Evolutionary conservation across 1,140 invertebrate genomes (phyloP), one percentile per base, ranked within the genome.

Genomic region (Gerris buenoi): DNA sequence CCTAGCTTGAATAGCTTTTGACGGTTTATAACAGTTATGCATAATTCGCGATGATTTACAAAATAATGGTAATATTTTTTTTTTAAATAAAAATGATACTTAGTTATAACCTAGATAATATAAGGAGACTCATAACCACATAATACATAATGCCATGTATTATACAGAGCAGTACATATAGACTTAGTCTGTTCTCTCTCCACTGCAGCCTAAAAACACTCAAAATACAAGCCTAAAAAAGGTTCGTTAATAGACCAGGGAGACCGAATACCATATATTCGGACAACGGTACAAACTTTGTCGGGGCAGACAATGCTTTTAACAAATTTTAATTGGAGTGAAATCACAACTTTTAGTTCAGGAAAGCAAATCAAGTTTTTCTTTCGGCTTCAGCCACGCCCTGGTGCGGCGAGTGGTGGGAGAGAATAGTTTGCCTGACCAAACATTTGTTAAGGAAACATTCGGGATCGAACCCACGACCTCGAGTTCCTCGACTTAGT

Each of bases 381-480:
- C 77, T 76, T 66, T 77, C 73, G 66, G 73, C 75, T 15, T 72
- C 73, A 3, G 68, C 69, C 26, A 72, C 76, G 2, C 70, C 77
- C n/a, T 80, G 78, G 77, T 77, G 75, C 72, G 77, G 78, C 26
- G 79, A 78, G 15, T 75, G 68, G 33, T 76, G 73, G 70, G 72
- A 81, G 66, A 61, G 78, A 10, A 28, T 81, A n/a, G 72, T 80
- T 13, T 61, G 74, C 0, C 27, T 78, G 5, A 60, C 75, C 3
- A 78, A 79, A 67, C 57, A 68, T 26, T 58, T 73, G 25, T 68
- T 77, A 27, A 63, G 71, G 3, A 69, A 71, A 62, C 70, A 70
- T 64, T 63, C 77, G 0, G 75, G 74, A 63, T 69, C 66, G 46
- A 68, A 71, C 1, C 60, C 25, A 23, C 62, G 76, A 22, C 65